Base-by-base conservation (phyloP, 1,140 invertebrate genomes). In the Monomorium pharaonis region DNA sequence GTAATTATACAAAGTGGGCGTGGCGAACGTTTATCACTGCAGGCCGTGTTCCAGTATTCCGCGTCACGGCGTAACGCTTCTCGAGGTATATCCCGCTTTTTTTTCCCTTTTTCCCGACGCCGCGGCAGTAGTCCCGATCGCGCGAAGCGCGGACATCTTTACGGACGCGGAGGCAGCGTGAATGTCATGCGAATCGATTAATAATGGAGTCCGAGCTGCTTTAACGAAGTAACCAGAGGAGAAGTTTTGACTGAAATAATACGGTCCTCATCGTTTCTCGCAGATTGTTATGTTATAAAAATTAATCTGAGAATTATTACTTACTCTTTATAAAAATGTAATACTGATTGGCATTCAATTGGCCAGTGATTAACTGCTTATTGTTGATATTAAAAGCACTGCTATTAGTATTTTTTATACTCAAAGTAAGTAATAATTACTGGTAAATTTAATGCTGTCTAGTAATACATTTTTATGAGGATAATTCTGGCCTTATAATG, bases 1-100 rank as follows among this genome's bases (percentile, higher is more conserved):
- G 88, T 89, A 91, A 91, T 91, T 90, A 90, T 89, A 88, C 81
- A 72, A 76, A 84, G 75, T 91, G 69, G 90, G 88, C 84, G 90
- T 89, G 89, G 87, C 44, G 83, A 84, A 72, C 83, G 83, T 89
- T 91, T 90, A 91, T 90, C 84, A 75, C 76, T n/a, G n/a, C n/a
- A n/a, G n/a, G 12, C 58, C 74, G 77, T 80, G 80, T 60, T 76
- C 49, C 78, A 47, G 80, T 65, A 78, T 88, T 56, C 69, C 77
- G 51, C 63, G 51, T 72, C 37, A 49, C 84, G 21, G 70, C 65
- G 51, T 44, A 30, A 81, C 21, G 54, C 65, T 89, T 65, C 60
- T 74, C 77, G 21, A 21, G 33, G 47, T 18, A 21, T 62, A 75
- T 88, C 33, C 14, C 70, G 85, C 70, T 75, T 80, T 77, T 63